Evolutionary conservation across 2,888 invertebrate genomes (phyloP).

Genomic region (Drosophila anceps): DNA sequence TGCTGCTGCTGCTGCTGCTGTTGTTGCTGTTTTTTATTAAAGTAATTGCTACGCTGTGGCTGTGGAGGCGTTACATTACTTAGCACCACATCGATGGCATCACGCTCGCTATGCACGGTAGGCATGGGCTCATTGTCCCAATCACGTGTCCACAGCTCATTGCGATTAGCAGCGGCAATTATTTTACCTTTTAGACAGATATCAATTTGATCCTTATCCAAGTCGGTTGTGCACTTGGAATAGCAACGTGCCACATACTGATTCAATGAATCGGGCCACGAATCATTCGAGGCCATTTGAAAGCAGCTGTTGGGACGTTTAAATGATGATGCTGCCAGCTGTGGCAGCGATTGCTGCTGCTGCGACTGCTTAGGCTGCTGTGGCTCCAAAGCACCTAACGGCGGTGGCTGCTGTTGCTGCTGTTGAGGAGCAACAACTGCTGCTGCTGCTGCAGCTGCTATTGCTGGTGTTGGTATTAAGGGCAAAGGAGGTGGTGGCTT

Average conservation of each 20-base stretch:
- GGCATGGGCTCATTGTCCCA: conserved; percentile 98
- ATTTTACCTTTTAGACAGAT: conserved; percentile 97
- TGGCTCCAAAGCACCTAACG: conserved; percentile 6
- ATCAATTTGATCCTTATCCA: conserved; percentile 97
- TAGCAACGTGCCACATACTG: conserved; percentile 97
- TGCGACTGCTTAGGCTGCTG: conserved; percentile 11
- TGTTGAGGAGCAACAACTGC: conserved; percentile 15
- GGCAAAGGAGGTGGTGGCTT: conserved; percentile 83
- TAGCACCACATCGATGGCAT: conserved; percentile 86
- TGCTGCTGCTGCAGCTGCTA: conserved; percentile 15
- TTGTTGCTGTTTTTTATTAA: conserved; percentile 63
- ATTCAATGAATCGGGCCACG: conserved; percentile 92
- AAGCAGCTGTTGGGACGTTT: conserved; percentile 85
- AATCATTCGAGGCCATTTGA: conserved; percentile 87
- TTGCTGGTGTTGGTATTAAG: conserved; percentile 25
- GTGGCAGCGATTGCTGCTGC: conserved; percentile 11
- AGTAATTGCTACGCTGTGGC: conserved; percentile 85
- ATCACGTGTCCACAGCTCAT: conserved; percentile 94
- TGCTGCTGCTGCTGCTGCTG: conserved; percentile 54
- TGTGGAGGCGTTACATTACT: conserved; percentile 85
- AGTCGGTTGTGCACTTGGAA: conserved; percentile 93
- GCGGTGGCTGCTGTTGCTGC: conserved; percentile 6
- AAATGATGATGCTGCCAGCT: conserved; percentile 44
- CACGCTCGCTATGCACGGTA: conserved; percentile 92
- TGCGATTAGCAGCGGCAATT: conserved; percentile 94